Conservation (phyloP, 2,113 vertebrate species). For the Mungos mungo region DNA sequence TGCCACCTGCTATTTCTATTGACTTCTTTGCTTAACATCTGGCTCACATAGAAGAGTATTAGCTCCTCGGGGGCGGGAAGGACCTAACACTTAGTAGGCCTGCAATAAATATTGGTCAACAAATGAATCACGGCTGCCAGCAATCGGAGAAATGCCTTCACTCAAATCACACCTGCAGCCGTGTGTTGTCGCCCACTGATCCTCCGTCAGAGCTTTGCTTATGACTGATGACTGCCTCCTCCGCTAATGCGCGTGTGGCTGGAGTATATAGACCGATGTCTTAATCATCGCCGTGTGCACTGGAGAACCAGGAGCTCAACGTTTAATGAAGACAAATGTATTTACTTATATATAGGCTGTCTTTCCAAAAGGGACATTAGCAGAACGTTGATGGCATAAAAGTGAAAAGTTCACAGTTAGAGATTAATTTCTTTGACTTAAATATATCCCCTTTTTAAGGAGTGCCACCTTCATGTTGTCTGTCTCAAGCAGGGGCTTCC, state of each 20-base stretch:
- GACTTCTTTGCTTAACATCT: neutral
- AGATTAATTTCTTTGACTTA: neutral
- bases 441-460: neutral
- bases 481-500: neutral
- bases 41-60: neutral
- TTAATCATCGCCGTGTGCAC: neutral
- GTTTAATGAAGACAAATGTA: neutral
- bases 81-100: neutral
- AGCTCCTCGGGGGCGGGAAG: neutral
- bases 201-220: too few species aligned
- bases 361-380: neutral
- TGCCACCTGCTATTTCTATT: neutral
- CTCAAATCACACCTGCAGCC: neutral
- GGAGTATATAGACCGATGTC: accelerated
- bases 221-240: accelerated
- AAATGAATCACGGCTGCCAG: too few species aligned
- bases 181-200: accelerated
- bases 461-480: neutral
- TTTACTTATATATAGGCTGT: neutral
- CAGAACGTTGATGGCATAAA: neutral
- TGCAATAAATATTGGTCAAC: neutral
- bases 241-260: too few species aligned
- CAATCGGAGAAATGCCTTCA: neutral
- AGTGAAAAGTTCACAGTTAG: neutral
- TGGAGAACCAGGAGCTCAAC: neutral